Percentiles rank a stretch among this genome's conserved stretches.
Evolutionary conservation across 2,888 invertebrate genomes (phyloP).

Genomic region (Epistrophella euchroma): DNA sequence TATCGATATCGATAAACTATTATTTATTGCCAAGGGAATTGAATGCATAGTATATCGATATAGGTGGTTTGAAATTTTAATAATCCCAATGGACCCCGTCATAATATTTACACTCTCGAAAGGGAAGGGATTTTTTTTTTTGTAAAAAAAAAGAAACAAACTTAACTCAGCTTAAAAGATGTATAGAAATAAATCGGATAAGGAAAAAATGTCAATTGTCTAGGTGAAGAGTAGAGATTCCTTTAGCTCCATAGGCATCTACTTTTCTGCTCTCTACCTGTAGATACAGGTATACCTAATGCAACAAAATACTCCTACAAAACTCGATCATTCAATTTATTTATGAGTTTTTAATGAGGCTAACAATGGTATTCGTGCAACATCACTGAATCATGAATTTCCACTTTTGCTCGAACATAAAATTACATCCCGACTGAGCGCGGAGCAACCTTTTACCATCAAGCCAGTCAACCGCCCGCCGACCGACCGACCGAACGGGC

Average conservation of each 20-base stretch:
- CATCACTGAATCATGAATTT: slow-evolving; percentile 74
- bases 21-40: slow-evolving; percentile 74
- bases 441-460: slow-evolving; percentile 6
- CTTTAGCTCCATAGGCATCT: slow-evolving; percentile 20
- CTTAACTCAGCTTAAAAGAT: slow-evolving; percentile 6
- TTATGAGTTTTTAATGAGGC: slow-evolving; percentile 75
- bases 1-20: slow-evolving; percentile 58
- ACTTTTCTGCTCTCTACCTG: background rate
- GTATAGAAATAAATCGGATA: background rate
- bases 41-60: slow-evolving; percentile 14
- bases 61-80: slow-evolving; percentile 67
- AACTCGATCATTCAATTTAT: slow-evolving; percentile 74
- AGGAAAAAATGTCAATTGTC: slow-evolving; percentile 61
- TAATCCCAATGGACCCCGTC: slow-evolving; percentile 70
- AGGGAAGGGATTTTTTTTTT: slow-evolving; percentile 33
- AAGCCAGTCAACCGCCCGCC: background rate
- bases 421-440: slow-evolving; percentile 61
- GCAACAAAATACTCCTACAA: slow-evolving; percentile 22
- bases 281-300: background rate
- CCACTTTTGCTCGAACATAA: slow-evolving; percentile 74
- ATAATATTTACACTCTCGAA: slow-evolving; percentile 66
- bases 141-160: background rate
- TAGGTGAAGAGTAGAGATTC: slow-evolving; percentile 6
- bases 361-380: slow-evolving; percentile 73
- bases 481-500: background rate